Conservation (phyloP, 2,888 invertebrate species). For the Halictus quadricinctus region DNA sequence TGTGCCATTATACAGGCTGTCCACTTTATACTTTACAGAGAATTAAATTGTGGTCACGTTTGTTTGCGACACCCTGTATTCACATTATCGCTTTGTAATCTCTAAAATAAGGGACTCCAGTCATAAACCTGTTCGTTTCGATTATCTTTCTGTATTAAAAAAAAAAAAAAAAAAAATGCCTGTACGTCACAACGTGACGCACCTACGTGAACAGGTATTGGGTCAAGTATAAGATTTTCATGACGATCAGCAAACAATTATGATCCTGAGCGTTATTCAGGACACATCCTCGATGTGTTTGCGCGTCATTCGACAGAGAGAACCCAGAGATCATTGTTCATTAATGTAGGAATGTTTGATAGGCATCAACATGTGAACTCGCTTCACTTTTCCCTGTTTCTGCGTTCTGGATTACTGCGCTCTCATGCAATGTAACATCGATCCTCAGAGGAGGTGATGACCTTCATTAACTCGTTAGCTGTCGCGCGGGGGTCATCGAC, state of each 20-base stretch:
- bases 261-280: not conserved
- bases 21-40: too few relatives aligned
- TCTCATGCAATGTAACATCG: not conserved
- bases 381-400: not conserved
- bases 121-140: not conserved
- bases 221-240: conserved; percentile 10
- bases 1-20: too few relatives aligned
- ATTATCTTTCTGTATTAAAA: not conserved
- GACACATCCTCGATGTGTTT: not conserved
- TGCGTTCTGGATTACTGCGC: not conserved
- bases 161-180: not conserved
- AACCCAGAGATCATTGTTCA: not conserved
- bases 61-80: not conserved
- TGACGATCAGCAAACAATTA: not conserved
- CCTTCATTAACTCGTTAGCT: not conserved
- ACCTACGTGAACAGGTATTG: not conserved
- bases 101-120: not conserved
- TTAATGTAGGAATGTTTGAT: conserved; percentile 6
- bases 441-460: not conserved
- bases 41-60: too few relatives aligned
- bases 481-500: not conserved
- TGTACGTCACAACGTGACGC: not conserved
- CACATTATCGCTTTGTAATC: not conserved
- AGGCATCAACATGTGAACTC: not conserved
- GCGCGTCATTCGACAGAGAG: not conserved